These are phyloP conservation scores for Halotydeus destructor DNA, from an alignment of 1,140 invertebrate genomes.

Conservation along the genomic window DNA sequence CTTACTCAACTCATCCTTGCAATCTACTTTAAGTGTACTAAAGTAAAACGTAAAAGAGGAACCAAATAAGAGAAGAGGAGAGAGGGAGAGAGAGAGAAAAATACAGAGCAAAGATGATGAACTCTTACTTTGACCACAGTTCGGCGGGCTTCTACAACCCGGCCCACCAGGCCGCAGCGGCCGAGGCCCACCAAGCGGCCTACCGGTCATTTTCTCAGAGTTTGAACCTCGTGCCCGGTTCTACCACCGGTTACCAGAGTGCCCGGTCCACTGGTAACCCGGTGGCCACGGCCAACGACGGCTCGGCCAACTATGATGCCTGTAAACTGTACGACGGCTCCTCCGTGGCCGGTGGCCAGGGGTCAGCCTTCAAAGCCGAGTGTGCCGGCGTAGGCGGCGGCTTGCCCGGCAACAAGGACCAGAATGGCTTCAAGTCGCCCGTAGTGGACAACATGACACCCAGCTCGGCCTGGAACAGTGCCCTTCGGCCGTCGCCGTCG, in stretches of 20 bases:
- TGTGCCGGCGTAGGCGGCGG: slow-evolving; percentile 1
- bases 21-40: too few species aligned
- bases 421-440: slow-evolving; percentile 18
- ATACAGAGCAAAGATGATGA: slow-evolving; percentile 15
- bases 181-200: slow-evolving; percentile 10
- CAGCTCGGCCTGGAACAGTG: slow-evolving; percentile 28
- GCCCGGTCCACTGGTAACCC: neutral
- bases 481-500: slow-evolving; percentile 29
- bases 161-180: slow-evolving; percentile 1
- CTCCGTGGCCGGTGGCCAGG: slow-evolving; percentile 3
- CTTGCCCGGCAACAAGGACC: slow-evolving; percentile 16
- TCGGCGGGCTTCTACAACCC: slow-evolving; percentile 10
- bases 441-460: slow-evolving; percentile 25
- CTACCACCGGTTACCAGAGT: slow-evolving; percentile 1
- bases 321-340: slow-evolving; percentile 50
- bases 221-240: slow-evolving; percentile 4
- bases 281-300: neutral
- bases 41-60: too few species aligned
- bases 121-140: slow-evolving; percentile 11
- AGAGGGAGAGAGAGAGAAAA: too few species aligned
- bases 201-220: slow-evolving; percentile 12
- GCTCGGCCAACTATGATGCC: slow-evolving; percentile 11
- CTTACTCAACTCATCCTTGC: too few species aligned
- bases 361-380: slow-evolving; percentile 16
- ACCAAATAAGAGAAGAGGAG: too few species aligned